phyloP scores from a whole-genome alignment of 1,140 invertebrate genomes.

The Drosophila lini region DNA sequence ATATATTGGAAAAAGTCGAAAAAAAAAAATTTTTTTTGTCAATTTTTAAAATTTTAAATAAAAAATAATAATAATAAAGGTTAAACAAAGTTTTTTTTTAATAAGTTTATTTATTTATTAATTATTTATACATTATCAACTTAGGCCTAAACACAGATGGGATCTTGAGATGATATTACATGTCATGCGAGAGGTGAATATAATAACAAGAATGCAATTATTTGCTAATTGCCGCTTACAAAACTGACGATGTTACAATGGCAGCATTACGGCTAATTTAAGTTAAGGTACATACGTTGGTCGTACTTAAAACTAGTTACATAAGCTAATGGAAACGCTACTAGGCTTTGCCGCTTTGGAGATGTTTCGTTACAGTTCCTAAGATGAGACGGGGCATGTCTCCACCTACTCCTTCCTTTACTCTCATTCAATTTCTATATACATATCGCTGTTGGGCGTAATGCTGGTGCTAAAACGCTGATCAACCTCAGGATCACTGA shows the following conservation, averaged over 20 bases:
- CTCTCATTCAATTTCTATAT: conserved; percentile 58
- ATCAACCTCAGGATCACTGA: conserved; percentile 72
- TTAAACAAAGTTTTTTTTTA: too few species aligned
- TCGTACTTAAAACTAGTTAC: conserved; percentile 34
- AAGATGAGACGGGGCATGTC: not conserved
- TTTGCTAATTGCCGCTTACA: conserved; percentile 51
- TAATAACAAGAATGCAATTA: conserved; percentile 51
- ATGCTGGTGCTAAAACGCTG: conserved; percentile 36
- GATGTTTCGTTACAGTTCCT: conserved; percentile 45
- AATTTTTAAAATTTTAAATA: too few species aligned
- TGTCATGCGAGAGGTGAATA: conserved; percentile 27
- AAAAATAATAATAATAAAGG: too few species aligned
- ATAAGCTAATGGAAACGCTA: conserved; percentile 40
- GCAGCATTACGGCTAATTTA: conserved; percentile 45
- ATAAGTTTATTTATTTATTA: conserved; percentile 25
- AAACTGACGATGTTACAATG: conserved; percentile 43
- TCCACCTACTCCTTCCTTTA: not conserved
- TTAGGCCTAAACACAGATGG: conserved; percentile 43
- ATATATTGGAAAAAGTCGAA: too few species aligned
- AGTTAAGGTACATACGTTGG: conserved; percentile 65
- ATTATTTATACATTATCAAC: conserved; percentile 32
- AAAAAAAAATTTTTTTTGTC: too few species aligned
- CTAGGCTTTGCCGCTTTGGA: conserved; percentile 68
- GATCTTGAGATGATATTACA: conserved; percentile 37
- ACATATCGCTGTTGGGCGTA: conserved; percentile 44